Percentiles rank a stretch among this genome's conserved stretches.
These are phyloP conservation scores for Zeus faber DNA, from an alignment of 2,113 vertebrate genomes.

Conservation along the genomic window DNA sequence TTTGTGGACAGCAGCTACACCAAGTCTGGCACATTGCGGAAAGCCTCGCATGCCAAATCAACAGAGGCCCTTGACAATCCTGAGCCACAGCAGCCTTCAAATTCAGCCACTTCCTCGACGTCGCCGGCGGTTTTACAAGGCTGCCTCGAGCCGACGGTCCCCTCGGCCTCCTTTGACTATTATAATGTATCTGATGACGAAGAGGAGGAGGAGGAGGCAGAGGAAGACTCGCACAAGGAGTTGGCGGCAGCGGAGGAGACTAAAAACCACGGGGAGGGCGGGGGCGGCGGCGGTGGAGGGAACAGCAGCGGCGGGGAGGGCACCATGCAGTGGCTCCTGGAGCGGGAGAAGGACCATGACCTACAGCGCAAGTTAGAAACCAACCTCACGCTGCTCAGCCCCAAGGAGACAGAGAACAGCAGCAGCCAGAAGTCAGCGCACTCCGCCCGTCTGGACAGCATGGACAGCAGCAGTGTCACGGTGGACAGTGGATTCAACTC, in stretches of 20 bases:
- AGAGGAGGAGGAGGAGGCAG: constrained; percentile 83
- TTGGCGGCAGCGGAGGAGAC: constrained; percentile 75
- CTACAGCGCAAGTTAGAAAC: constrained; percentile 96
- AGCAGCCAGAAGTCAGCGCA: constrained; percentile 93
- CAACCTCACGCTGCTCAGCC: constrained; percentile 93
- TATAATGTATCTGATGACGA: constrained; percentile 98
- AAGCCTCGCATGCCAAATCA: constrained; percentile 89
- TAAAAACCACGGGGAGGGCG: constrained; percentile 79
- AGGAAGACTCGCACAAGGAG: constrained; percentile 85
- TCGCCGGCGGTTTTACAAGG: constrained; percentile 80
- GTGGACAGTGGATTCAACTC: constrained; percentile 99
- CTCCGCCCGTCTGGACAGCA: constrained; percentile 96
- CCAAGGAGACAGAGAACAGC: constrained; percentile 92
- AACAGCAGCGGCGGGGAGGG: constrained; percentile 86
- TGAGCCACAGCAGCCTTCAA: constrained; percentile 90
- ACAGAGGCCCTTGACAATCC: constrained; percentile 86
- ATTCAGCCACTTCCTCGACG: constrained; percentile 79
- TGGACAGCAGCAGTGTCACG: constrained; percentile 99
- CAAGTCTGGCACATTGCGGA: constrained; percentile 90
- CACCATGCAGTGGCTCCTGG: constrained; percentile 97
- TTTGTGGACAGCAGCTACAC: constrained; percentile 85
- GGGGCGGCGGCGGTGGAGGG: constrained; percentile 81
- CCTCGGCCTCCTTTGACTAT: constrained; percentile 91
- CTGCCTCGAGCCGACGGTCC: constrained; percentile 79
- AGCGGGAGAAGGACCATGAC: constrained; percentile 93